Percentiles rank a stretch among this genome's conserved stretches.
Conservation (phyloP, 2,888 invertebrate species). For the Taenaris catops region DNA sequence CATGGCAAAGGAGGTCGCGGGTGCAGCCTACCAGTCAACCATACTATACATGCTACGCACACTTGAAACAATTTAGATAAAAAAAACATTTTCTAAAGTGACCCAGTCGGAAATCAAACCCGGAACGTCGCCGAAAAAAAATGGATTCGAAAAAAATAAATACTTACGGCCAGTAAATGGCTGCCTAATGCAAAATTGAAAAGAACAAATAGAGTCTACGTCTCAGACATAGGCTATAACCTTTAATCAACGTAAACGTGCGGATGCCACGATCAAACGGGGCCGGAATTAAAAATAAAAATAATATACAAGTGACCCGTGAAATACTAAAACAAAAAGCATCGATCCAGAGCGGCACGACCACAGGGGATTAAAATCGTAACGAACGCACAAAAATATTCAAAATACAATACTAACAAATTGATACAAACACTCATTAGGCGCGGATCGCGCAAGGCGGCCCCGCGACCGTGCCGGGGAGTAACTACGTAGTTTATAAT, state of each 20-base stretch:
- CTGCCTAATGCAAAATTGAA: conserved; percentile 30
- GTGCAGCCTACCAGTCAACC: no score
- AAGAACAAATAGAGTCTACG: conserved; percentile 32
- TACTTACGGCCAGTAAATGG: no score
- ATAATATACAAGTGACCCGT: conserved; percentile 37
- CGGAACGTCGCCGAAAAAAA: no score
- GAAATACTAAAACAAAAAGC: conserved; percentile 61
- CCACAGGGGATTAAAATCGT: conserved; percentile 75
- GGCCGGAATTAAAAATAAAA: conserved; percentile 39
- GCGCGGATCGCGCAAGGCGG: conserved; percentile 65
- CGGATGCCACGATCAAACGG: conserved; percentile 54
- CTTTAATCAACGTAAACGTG: conserved; percentile 63
- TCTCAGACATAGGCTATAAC: conserved; percentile 38
- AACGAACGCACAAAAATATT: conserved; percentile 77
- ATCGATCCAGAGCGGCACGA: conserved; percentile 61
- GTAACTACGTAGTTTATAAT: no score
- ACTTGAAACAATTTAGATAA: no score
- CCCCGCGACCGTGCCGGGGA: conserved; percentile 36
- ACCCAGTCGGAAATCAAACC: no score
- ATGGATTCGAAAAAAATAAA: no score
- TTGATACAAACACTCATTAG: conserved; percentile 80
- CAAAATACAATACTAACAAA: conserved; percentile 80
- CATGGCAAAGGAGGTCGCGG: no score
- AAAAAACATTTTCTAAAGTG: no score
- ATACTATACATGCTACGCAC: no score